These are phyloP conservation scores for Clupea harengus DNA, from an alignment of 2,113 vertebrate genomes.

Conservation along the genomic window DNA sequence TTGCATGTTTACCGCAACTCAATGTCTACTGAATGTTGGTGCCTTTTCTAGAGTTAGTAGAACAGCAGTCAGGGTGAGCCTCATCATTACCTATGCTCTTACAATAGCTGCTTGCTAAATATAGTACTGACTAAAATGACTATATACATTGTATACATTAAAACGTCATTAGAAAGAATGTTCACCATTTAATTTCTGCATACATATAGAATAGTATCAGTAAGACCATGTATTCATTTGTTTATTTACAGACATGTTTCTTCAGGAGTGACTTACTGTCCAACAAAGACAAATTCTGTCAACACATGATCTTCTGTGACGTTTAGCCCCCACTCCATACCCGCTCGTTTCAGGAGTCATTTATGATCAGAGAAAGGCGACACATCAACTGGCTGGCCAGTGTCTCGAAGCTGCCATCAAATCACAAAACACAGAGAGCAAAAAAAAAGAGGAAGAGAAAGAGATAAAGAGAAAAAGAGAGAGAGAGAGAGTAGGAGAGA, in stretches of 20 bases:
- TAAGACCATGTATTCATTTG: no score
- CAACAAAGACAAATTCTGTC: neutral
- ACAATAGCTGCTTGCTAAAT: neutral
- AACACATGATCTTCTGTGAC: neutral
- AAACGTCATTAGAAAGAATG: neutral
- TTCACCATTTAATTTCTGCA: neutral
- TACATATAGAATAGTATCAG: no score
- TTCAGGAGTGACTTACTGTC: neutral
- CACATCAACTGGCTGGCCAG: neutral
- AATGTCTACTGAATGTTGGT: no score
- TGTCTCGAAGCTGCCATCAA: neutral
- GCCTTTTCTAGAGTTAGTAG: no score
- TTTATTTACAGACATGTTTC: neutral
- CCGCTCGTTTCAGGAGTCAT: neutral
- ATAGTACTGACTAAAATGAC: neutral
- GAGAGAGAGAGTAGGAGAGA: neutral
- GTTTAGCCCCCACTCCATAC: neutral
- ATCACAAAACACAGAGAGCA: neutral
- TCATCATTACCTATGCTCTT: no score
- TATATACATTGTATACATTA: neutral
- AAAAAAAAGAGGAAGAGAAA: neutral
- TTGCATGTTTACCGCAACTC: conserved; percentile 48
- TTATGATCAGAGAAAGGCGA: neutral
- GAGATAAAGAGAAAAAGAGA: neutral
- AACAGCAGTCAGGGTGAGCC: no score